A percentile compares a stretch with the other conserved stretches of the same genome.
phyloP scores from a whole-genome alignment of 2,888 invertebrate genomes.

The Xanthostigma xanthostigma region DNA sequence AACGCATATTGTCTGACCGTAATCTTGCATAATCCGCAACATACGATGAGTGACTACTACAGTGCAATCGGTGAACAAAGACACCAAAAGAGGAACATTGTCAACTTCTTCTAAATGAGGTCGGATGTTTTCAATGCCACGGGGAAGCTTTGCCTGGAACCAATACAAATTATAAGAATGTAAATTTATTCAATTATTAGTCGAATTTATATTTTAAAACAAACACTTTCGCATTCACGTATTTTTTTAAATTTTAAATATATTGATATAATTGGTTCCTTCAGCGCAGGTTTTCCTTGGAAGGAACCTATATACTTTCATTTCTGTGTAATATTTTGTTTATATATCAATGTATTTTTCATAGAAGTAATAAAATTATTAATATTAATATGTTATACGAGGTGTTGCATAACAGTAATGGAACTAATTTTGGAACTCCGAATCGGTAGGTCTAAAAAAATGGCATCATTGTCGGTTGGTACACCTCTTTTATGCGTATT shows the following conservation, averaged over 20 bases:
- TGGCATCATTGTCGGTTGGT: no score
- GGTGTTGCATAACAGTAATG: not conserved
- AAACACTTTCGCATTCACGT: not conserved
- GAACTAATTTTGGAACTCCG: no score
- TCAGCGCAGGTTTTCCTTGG: no score
- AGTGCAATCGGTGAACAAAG: slow-evolving; percentile 94
- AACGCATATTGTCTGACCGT: slow-evolving; percentile 90
- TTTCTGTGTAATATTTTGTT: no score
- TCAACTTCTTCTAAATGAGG: slow-evolving; percentile 92
- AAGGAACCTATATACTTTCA: no score
- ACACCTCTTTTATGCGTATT: no score
- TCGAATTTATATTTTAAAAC: not conserved
- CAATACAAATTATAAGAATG: slow-evolving; percentile 2
- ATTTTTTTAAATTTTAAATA: not conserved
- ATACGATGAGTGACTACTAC: slow-evolving; percentile 82
- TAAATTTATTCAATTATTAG: not conserved
- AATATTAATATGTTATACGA: not conserved
- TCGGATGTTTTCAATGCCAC: slow-evolving; percentile 92
- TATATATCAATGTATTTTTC: no score
- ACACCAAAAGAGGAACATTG: slow-evolving; percentile 93
- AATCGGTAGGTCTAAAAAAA: no score
- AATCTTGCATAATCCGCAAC: slow-evolving; percentile 91
- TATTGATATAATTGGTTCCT: no score
- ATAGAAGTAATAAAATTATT: no score
- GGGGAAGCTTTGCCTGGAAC: slow-evolving; percentile 75